These are phyloP conservation scores for Sphecodes monilicornis DNA, from an alignment of 2,888 invertebrate genomes.

Conservation along the genomic window DNA sequence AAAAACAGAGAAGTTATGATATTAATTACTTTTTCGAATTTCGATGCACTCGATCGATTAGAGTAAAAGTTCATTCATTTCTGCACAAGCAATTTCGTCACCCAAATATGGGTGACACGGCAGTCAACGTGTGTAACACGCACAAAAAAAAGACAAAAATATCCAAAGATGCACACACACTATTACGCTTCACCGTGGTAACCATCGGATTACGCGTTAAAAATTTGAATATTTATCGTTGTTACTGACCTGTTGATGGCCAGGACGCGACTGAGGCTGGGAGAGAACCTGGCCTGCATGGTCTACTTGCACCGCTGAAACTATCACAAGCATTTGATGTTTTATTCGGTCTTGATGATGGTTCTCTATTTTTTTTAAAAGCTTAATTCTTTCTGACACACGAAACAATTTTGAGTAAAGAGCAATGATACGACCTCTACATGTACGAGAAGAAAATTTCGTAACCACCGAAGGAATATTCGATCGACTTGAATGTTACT, in stretches of 20 bases:
- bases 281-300: conserved; percentile 84
- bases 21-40: background rate
- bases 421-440: conserved; percentile 8
- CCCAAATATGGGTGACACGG: background rate
- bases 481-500: conserved; percentile 73
- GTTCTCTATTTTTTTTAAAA: conserved; percentile 48
- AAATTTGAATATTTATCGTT: conserved; percentile 76
- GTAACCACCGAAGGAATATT: conserved; percentile 63
- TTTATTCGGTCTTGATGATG: conserved; percentile 78
- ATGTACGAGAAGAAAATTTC: conserved; percentile 26
- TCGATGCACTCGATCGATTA: background rate
- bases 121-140: conserved; percentile 16
- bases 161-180: background rate
- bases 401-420: conserved; percentile 23
- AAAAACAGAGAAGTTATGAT: background rate
- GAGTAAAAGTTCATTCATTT: background rate
- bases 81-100: background rate
- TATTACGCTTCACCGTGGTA: conserved; percentile 44
- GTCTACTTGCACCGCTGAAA: conserved; percentile 84
- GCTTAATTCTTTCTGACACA: conserved; percentile 32
- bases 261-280: conserved; percentile 84
- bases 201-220: conserved; percentile 63
- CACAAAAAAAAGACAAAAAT: background rate
- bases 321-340: conserved; percentile 82
- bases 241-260: conserved; percentile 84